These are phyloP conservation scores for Trachymyrmex septentrionalis DNA, from an alignment of 1,140 invertebrate species.

Conservation along the genomic window DNA sequence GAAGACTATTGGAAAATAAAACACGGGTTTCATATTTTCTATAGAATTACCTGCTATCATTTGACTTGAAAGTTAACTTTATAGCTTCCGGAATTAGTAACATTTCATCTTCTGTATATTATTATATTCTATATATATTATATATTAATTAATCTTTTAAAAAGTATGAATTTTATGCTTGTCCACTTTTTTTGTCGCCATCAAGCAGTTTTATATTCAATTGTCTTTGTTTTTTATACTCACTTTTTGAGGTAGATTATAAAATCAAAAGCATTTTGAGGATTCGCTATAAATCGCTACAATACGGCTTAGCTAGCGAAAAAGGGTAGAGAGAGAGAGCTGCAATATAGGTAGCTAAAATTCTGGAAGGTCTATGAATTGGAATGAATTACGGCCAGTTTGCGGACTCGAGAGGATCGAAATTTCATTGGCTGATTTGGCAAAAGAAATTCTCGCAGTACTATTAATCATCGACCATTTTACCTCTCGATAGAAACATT, in stretches of 20 bases:
- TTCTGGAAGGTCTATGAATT: slow-evolving; percentile 31
- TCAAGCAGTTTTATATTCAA: slow-evolving; percentile 8
- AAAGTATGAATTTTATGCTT: not conserved
- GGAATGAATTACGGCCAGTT: slow-evolving; percentile 31
- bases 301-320: slow-evolving; percentile 2
- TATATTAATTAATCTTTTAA: not conserved
- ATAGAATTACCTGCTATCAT: not conserved
- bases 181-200: not conserved
- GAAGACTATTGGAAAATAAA: not conserved
- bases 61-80: not conserved
- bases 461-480: slow-evolving; percentile 28
- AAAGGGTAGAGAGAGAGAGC: not conserved
- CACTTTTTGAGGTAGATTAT: not conserved
- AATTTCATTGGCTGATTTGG: slow-evolving; percentile 15
- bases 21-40: not conserved
- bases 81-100: not conserved
- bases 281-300: slow-evolving; percentile 22
- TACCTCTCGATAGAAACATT: slow-evolving; percentile 2
- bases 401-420: slow-evolving; percentile 1
- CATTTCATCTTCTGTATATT: not conserved
- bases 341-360: slow-evolving; percentile 5
- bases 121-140: too few relatives aligned
- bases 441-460: slow-evolving; percentile 28
- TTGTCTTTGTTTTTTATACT: not conserved
- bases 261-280: not conserved